Conservation (phyloP, 2,113 vertebrate genomes). For the Electrona antarctica region DNA sequence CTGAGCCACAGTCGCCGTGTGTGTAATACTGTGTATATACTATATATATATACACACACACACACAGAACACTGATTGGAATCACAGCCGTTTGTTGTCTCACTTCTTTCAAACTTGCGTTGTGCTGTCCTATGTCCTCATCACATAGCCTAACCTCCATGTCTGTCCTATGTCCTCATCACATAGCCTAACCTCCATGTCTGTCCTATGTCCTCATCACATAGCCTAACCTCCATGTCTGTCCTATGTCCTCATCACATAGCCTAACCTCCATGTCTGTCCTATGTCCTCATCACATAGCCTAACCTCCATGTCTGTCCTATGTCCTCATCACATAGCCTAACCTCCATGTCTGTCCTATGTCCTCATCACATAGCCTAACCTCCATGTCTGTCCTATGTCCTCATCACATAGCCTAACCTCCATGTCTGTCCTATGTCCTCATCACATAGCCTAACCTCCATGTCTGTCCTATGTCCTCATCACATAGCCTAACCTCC, state of each 20-base stretch:
- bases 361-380: slow-evolving; percentile 53
- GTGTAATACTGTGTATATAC: too few species aligned
- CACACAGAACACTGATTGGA: slow-evolving; percentile 54
- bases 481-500: slow-evolving; percentile 40
- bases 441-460: slow-evolving; percentile 47
- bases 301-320: slow-evolving; percentile 39
- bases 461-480: slow-evolving; percentile 50
- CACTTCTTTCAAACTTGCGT: slow-evolving; percentile 64
- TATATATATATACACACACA: too few species aligned
- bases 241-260: slow-evolving; percentile 55
- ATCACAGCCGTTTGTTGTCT: slow-evolving; percentile 70
- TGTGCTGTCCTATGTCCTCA: slow-evolving; percentile 21
- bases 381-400: slow-evolving; percentile 36
- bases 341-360: slow-evolving; percentile 32
- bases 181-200: slow-evolving; percentile 43
- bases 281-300: slow-evolving; percentile 55
- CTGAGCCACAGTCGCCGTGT: too few species aligned
- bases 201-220: slow-evolving; percentile 54
- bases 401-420: slow-evolving; percentile 49
- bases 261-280: slow-evolving; percentile 42
- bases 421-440: slow-evolving; percentile 42
- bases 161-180: slow-evolving; percentile 53
- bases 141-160: slow-evolving; percentile 40
- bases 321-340: slow-evolving; percentile 56
- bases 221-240: slow-evolving; percentile 41